Conservation (phyloP, 2,888 invertebrate genomes). For the Tetragonula carbonaria region DNA sequence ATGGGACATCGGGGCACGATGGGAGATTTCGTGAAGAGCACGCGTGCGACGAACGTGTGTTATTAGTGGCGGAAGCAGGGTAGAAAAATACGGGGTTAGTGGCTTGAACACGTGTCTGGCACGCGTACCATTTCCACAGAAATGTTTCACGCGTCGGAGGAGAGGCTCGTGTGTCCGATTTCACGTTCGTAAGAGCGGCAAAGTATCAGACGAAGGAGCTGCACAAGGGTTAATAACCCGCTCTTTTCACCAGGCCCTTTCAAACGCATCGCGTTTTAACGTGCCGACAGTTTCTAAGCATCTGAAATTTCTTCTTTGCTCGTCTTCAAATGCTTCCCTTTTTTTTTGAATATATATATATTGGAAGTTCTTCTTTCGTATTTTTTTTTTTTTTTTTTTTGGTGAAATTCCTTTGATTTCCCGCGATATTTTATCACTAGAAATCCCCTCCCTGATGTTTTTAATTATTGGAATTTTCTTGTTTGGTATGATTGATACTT, state of each 20-base stretch:
- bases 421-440: too few species aligned
- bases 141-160: conserved; percentile 24
- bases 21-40: background rate
- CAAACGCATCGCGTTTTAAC: conserved; percentile 41
- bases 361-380: too few species aligned
- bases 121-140: conserved; percentile 47
- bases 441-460: too few species aligned
- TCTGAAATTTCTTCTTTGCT: background rate
- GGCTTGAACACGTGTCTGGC: conserved; percentile 66
- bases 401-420: too few species aligned
- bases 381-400: too few species aligned
- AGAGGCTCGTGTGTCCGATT: conserved; percentile 59
- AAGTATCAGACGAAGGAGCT: conserved; percentile 47
- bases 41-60: conserved; percentile 17
- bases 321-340: background rate
- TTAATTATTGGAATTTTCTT: too few species aligned
- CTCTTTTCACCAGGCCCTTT: conserved; percentile 38
- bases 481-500: too few species aligned
- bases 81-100: conserved; percentile 43
- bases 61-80: conserved; percentile 37
- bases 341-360: background rate
- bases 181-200: conserved; percentile 66
- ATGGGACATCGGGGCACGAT: background rate
- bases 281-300: conserved; percentile 56
- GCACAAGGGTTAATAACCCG: conserved; percentile 62